Conservation (phyloP, 2,888 invertebrate species). For the Zygogramma bicolorata region DNA sequence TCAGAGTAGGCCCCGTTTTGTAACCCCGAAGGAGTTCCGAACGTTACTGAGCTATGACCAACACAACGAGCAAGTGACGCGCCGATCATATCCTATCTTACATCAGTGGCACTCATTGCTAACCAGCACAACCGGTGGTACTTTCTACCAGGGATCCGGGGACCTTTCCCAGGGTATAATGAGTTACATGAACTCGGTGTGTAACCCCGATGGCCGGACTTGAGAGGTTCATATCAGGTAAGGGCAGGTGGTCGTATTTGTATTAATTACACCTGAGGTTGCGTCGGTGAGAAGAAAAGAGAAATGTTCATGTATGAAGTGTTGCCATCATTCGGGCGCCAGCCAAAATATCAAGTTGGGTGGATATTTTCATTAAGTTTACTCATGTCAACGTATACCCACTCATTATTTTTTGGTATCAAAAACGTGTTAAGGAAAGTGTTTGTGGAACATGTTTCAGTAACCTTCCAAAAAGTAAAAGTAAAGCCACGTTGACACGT, state of each 20-base stretch:
- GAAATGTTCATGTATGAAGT: not conserved
- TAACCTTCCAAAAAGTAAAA: too few relatives aligned
- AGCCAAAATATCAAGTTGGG: too few relatives aligned
- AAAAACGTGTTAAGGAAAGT: too few relatives aligned
- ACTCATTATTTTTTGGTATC: too few relatives aligned
- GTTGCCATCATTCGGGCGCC: not conserved
- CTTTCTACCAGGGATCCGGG: constrained; percentile 70
- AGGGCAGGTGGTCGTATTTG: constrained; percentile 29
- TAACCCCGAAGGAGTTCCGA: constrained; percentile 54
- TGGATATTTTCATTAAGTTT: too few relatives aligned
- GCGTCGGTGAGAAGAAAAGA: not conserved
- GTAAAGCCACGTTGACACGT: too few relatives aligned
- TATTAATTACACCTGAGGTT: constrained; percentile 17
- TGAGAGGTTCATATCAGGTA: constrained; percentile 57
- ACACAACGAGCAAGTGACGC: constrained; percentile 57
- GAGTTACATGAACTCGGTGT: constrained; percentile 64
- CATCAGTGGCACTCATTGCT: constrained; percentile 60
- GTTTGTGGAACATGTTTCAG: too few relatives aligned
- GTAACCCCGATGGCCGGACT: constrained; percentile 66
- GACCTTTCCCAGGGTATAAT: constrained; percentile 68
- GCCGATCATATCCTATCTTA: constrained; percentile 56
- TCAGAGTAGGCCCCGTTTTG: constrained; percentile 64
- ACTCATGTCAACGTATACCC: too few relatives aligned
- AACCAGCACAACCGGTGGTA: constrained; percentile 65
- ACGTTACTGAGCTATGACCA: constrained; percentile 63